Conservation (phyloP, 2,888 invertebrate genomes). For the Microctonus hyperodae region DNA sequence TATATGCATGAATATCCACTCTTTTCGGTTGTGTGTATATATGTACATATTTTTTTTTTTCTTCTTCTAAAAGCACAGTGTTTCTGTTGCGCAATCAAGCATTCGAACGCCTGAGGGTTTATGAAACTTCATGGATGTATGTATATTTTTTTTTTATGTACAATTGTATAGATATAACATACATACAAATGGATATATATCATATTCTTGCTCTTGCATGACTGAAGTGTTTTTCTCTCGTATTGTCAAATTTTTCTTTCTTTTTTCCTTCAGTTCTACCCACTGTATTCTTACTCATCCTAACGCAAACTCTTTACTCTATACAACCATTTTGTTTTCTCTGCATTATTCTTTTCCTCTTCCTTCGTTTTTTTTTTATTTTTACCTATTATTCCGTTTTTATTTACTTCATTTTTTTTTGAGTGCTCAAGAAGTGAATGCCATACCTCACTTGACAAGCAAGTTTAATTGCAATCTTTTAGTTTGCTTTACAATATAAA, state of each 20-base stretch:
- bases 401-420: no score
- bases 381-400: no score
- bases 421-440: no score
- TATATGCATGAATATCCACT: not conserved
- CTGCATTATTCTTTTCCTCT: not conserved
- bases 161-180: no score
- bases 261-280: not conserved
- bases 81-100: conserved; percentile 37
- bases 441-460: no score
- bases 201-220: not conserved
- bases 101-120: conserved; percentile 22
- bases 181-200: not conserved
- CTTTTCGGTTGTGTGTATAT: conserved; percentile 3
- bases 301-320: not conserved
- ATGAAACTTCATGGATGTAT: not conserved
- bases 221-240: conserved; percentile 7
- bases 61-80: conserved; percentile 9
- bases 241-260: conserved; percentile 12
- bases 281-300: not conserved
- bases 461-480: no score
- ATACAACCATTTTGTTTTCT: not conserved
- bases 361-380: not conserved
- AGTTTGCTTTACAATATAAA: no score
- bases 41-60: no score
- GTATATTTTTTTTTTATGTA: no score